Percentiles rank a stretch among this genome's conserved stretches.
phyloP scores from a whole-genome alignment of 2,113 vertebrate species.

The Climacteris rufus region DNA sequence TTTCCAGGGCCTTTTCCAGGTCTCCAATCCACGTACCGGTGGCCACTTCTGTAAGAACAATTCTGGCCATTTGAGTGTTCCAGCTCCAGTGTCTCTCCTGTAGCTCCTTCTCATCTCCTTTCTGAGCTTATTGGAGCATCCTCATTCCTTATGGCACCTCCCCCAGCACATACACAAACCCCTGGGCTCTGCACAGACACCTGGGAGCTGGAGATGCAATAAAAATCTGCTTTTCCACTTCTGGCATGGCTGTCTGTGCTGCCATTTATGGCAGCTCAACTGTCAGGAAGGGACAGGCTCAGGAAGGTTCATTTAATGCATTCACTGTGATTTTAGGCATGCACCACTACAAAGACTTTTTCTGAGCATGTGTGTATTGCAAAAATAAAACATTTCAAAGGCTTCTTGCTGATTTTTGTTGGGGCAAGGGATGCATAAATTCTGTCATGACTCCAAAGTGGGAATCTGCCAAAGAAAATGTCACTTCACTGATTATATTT shows the following conservation, averaged over 20 bases:
- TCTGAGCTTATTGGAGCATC: neutral
- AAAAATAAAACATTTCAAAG: neutral
- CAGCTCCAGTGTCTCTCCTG: neutral
- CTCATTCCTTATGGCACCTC: neutral
- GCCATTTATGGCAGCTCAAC: neutral
- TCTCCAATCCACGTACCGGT: neutral
- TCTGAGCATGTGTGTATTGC: neutral
- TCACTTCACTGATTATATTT: neutral
- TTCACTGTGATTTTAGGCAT: neutral
- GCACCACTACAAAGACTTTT: neutral
- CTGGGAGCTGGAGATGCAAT: neutral
- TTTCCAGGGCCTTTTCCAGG: neutral
- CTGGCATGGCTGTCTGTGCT: neutral
- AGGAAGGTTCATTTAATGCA: neutral
- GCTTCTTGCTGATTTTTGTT: neutral
- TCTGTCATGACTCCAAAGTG: neutral
- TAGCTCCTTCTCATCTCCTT: neutral
- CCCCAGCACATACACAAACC: neutral
- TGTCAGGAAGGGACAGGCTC: neutral
- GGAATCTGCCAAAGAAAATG: neutral
- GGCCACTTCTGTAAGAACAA: neutral
- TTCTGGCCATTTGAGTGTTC: neutral
- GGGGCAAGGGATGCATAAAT: neutral
- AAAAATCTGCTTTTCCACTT: neutral
- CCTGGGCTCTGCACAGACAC: neutral